phyloP scores from a whole-genome alignment of 2,113 vertebrate species.

The Nycticorax nycticorax region DNA sequence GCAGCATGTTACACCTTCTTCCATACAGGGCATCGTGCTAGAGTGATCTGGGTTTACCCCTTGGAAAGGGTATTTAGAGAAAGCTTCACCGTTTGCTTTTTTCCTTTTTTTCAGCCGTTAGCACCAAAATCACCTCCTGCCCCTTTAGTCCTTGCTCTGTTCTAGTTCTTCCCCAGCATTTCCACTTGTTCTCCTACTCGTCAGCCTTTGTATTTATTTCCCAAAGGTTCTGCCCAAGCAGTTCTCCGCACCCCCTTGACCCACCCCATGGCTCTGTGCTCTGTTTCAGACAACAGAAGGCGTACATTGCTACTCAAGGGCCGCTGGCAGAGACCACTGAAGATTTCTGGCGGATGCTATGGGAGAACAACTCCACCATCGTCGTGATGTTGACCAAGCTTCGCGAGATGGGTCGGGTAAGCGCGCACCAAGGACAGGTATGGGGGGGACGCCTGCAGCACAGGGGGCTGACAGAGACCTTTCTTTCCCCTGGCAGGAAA shows the following conservation, averaged over 20 bases:
- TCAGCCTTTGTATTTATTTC: fast-evolving
- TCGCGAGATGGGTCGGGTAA: constrained; percentile 92
- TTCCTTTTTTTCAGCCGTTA: not conserved
- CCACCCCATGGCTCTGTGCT: not conserved
- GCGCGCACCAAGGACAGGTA: not conserved
- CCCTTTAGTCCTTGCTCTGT: not conserved
- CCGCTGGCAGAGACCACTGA: constrained; percentile 95
- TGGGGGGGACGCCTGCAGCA: fast-evolving
- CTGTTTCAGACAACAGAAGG: constrained; percentile 88
- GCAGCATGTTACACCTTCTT: not conserved
- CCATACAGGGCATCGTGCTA: fast-evolving
- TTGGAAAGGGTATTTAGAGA: not conserved
- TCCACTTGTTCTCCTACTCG: not conserved
- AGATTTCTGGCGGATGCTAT: constrained; percentile 98
- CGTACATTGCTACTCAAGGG: constrained; percentile 96
- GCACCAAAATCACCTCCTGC: not conserved
- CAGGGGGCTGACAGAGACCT: not conserved
- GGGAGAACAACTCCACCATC: constrained; percentile 98
- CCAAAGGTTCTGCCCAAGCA: not conserved
- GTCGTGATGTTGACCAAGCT: constrained; percentile 98
- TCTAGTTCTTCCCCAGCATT: not conserved
- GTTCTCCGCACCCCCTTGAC: fast-evolving
- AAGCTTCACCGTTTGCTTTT: fast-evolving
- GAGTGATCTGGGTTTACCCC: not conserved
- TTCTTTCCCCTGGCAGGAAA: constrained; percentile 78